Evolutionary conservation across 2,888 invertebrate species (phyloP).

Genomic region (Rhyacophila evoluta): DNA sequence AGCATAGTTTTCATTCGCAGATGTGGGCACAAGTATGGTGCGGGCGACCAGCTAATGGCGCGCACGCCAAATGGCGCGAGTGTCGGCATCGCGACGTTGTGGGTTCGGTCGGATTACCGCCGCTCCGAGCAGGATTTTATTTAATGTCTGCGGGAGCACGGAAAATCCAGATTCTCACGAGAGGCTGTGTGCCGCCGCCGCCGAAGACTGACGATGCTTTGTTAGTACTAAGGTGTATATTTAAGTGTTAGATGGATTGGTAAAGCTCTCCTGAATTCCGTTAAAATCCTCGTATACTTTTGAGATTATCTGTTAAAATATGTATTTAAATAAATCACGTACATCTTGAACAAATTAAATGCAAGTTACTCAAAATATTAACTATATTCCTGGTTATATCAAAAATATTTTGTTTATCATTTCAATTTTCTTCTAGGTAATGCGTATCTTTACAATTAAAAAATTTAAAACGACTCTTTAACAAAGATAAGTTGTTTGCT

Average conservation of each 20-base stretch:
- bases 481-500: too few species aligned
- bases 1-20: neutral
- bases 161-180: conserved; percentile 27
- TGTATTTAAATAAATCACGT: neutral
- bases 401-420: too few species aligned
- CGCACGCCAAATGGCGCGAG: conserved; percentile 31
- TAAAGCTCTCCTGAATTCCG: neutral
- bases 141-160: conserved; percentile 22
- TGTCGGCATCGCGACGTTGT: conserved; percentile 22
- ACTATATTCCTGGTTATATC: neutral
- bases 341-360: too few species aligned
- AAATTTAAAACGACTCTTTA: too few species aligned
- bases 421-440: too few species aligned
- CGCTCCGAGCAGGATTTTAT: conserved; percentile 15
- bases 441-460: too few species aligned
- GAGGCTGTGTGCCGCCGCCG: conserved; percentile 10
- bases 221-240: conserved; percentile 12
- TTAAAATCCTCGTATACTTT: neutral
- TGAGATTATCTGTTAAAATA: neutral
- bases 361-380: neutral
- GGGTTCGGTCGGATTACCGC: conserved; percentile 16
- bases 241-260: conserved; percentile 9
- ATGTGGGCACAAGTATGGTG: conserved; percentile 15
- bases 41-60: conserved; percentile 28
- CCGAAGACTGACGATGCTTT: conserved; percentile 22